Evolutionary conservation across 1,140 invertebrate genomes (phyloP), one percentile per base, ranked within the genome.

Genomic region (Drosophila bocqueti): DNA sequence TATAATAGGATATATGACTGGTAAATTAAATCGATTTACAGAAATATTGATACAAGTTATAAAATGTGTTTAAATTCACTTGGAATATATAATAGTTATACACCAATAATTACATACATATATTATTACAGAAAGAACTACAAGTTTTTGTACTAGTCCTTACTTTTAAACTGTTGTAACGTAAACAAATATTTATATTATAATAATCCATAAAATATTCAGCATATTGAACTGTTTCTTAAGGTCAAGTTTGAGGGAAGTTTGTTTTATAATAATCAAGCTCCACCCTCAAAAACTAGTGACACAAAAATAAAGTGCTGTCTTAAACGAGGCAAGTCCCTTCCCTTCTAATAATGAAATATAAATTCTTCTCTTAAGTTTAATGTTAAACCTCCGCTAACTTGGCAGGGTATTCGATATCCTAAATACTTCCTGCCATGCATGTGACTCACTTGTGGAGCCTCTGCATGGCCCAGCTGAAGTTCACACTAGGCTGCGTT

Each of bases 401-500:
- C 7, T 16, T 4, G 43, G 13, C 16, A 83, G 81, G 59, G 81
- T 67, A 83, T 84, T 59, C 1, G 6, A 0, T 1, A 13, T n/a
- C 15, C 15, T 9, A 5, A 40, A 18, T 13, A n/a, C 0, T 7
- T 29, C 6, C 13, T 11, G 16, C 7, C 42, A 2, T 24, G 18
- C 26, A 36, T 24, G 47, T 80, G 72, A 79, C 24, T 80, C 81
- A 84, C 72, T 60, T 65, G 57, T 29, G 64, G 40, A 57, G 55
- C 58, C 67, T 55, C 42, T 26, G 34, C 55, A 18, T 11, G n/a
- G 24, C 38, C 31, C 18, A 46, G 34, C 63, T 61, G 76, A 59
- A 73, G 61, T 74, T 83, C 73, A 67, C 81, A 78, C 80, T 89
- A 74, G 76, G 47, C 34, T 65, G 62, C 66, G 73, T 81, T 89